phyloP scores from a whole-genome alignment of 2,113 vertebrate species.

The Motacilla tschutschensis region DNA sequence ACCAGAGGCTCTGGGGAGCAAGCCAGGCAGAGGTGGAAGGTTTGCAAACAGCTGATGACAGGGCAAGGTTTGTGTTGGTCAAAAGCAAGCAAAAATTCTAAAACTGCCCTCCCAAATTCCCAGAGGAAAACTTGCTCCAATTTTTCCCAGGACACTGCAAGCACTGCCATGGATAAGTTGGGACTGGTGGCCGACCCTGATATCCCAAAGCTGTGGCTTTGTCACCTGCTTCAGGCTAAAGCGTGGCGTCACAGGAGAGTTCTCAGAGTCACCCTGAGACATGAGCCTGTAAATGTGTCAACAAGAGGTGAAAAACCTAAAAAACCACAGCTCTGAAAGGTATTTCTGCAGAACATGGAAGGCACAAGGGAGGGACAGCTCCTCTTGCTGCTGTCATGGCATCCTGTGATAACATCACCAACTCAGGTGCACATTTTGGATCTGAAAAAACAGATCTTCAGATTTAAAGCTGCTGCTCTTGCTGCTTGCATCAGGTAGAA shows the following conservation, averaged over 20 bases:
- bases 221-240: not conserved
- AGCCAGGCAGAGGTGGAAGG: not conserved
- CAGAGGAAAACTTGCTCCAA: not conserved
- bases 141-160: not conserved
- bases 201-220: not conserved
- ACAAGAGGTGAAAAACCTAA: not conserved
- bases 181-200: not conserved
- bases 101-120: not conserved
- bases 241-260: not conserved
- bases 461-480: not conserved
- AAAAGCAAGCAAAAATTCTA: not conserved
- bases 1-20: not conserved
- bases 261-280: not conserved
- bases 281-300: not conserved
- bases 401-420: not conserved
- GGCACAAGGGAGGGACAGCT: not conserved
- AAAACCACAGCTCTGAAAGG: rapidly evolving
- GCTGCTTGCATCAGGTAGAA: not conserved
- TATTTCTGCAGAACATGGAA: not conserved
- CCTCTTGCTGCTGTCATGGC: rapidly evolving
- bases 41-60: not conserved
- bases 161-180: rapidly evolving
- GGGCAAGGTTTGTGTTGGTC: not conserved
- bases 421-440: not conserved
- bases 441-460: not conserved